Conservation (phyloP, 1,140 invertebrate species). For the Cylas formicarius region DNA sequence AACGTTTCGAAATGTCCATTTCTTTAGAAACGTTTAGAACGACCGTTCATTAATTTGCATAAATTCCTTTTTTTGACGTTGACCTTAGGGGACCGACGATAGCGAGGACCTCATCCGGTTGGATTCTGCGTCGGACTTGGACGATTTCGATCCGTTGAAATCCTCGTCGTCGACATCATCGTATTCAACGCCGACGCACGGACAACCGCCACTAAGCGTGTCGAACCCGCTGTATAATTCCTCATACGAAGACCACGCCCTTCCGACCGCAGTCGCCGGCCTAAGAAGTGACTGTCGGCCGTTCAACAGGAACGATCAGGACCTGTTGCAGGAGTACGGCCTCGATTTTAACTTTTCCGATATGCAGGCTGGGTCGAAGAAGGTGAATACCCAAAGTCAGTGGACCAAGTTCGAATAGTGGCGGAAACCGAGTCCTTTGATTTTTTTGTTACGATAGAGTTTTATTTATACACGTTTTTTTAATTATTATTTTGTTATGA, state of each 20-base stretch:
- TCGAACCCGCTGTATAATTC: conserved; percentile 37
- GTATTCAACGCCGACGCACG: conserved; percentile 18
- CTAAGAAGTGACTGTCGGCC: conserved; percentile 6
- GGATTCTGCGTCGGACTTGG: conserved; percentile 49
- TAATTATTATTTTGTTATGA: not conserved
- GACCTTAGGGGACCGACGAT: conserved; percentile 36
- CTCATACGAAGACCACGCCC: conserved; percentile 35
- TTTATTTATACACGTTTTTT: not conserved
- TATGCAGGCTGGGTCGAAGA: conserved; percentile 18
- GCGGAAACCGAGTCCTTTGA: not conserved
- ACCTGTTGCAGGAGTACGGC: conserved; percentile 50
- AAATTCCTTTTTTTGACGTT: conserved; percentile 5
- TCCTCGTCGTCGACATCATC: conserved; percentile 30
- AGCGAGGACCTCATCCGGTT: conserved; percentile 53
- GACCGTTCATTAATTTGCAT: conserved; percentile 1
- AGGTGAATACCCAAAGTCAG: conserved; percentile 34
- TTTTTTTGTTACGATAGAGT: not conserved
- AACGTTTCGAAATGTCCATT: no score
- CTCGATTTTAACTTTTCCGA: conserved; percentile 45
- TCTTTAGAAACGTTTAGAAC: not conserved
- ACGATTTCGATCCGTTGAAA: conserved; percentile 56
- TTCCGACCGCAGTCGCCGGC: conserved; percentile 26
- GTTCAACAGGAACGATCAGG: conserved; percentile 41
- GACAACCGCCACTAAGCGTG: conserved; percentile 31
- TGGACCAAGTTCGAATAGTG: conserved; percentile 39